phyloP scores from a whole-genome alignment of 1,140 invertebrate species.

The Ooceraea biroi region DNA sequence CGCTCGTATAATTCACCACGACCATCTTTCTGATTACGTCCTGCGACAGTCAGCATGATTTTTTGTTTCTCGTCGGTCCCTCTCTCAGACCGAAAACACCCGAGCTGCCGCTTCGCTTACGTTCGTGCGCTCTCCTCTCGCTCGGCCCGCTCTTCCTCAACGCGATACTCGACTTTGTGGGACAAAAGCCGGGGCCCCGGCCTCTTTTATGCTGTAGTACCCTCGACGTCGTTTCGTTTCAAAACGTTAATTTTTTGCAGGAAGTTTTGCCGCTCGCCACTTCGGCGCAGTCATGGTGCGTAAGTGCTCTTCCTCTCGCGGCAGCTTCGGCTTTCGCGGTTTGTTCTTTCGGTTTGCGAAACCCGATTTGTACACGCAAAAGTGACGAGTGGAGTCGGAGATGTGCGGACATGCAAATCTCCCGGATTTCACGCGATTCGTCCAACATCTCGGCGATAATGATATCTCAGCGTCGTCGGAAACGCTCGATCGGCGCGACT shows the following conservation, averaged over 20 bases:
- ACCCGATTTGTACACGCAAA: slow-evolving; percentile 41
- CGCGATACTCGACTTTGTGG: slow-evolving; percentile 48
- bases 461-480: too few relatives aligned
- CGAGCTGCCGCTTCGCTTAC: background rate
- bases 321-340: background rate
- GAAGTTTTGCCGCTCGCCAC: slow-evolving; percentile 47
- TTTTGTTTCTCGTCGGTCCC: slow-evolving; percentile 26
- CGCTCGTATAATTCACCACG: slow-evolving; percentile 70
- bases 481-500: background rate
- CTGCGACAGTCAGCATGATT: background rate
- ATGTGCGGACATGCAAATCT: background rate
- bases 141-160: slow-evolving; percentile 20
- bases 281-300: slow-evolving; percentile 59
- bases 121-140: slow-evolving; percentile 18
- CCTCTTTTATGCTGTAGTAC: slow-evolving; percentile 57
- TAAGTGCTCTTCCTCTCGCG: slow-evolving; percentile 62
- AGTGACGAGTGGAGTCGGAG: slow-evolving; percentile 28
- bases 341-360: slow-evolving; percentile 5
- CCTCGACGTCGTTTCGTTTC: slow-evolving; percentile 62
- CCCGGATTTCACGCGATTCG: too few relatives aligned
- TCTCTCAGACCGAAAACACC: slow-evolving; percentile 30
- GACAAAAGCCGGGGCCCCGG: slow-evolving; percentile 51
- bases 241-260: slow-evolving; percentile 62
- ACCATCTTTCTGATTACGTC: slow-evolving; percentile 65
- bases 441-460: too few relatives aligned